Evolutionary conservation across 35 echinoderm and acorn worm species (phyloP), one percentile per base, ranked within the genome.

Genomic region (Nesometra sesokonis): DNA sequence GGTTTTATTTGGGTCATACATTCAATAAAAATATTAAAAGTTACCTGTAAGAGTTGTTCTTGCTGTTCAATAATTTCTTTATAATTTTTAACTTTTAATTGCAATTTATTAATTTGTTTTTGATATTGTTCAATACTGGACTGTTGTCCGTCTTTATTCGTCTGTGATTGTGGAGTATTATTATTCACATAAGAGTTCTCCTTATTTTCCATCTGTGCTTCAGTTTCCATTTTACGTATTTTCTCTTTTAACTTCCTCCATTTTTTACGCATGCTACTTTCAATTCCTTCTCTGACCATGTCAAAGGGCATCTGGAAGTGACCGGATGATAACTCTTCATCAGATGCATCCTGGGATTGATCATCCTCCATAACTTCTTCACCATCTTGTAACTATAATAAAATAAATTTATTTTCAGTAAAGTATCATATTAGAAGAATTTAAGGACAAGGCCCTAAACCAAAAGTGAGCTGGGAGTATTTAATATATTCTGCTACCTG

Each of bases 261-360:
- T 38, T 98, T 98, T 77, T 92, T 84, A 27, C 88, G 57, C 30
- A 98, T 81, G 34, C 93, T 98, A 37, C 81, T 87, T 52, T 98
- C 95, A 32, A 98, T 98, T 27, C 95, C 95, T 85, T 98, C 95
- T 35, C 90, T 82, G 0, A 98, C 95, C 95, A 98, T 98, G 52
- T 98, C 92, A 82, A 89, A 98, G 8, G 95, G 95, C 95, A 98
- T 98, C 78, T 98, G 95, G 82, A 94, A 98, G 81, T 98, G 95
- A 40, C 95, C 95, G 23, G 93, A 91, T 29, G 89, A 91, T 13
- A 98, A 79, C 77, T 98, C 95, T 0, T 94, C 92, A 17, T 91
- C 83, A 39, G 93, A 94, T 29, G 95, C 94, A 35, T 86, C 86
- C 0, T 93, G 77, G 31, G 91, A 97, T 13, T 27, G 0, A 67